Base-by-base conservation (phyloP, 2,113 vertebrate genomes). In the Melospiza melodia region DNA sequence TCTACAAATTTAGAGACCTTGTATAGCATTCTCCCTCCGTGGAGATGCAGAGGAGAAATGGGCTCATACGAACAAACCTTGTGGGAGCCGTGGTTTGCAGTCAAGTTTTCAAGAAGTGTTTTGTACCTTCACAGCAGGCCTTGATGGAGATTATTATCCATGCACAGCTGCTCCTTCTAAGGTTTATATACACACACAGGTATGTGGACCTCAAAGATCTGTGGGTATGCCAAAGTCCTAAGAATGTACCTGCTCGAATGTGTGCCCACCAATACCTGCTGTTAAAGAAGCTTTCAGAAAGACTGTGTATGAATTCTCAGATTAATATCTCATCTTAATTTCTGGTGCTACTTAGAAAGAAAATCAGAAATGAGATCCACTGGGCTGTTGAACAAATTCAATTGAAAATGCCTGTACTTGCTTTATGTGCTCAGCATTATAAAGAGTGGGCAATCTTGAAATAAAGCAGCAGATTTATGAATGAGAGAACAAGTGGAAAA, bases 241-340 rank as follows among this genome's bases (percentile, higher is more conserved):
- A 74, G 19, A 18, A 25, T 28, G 22, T 11, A 51, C 22, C 20
- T 0, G 1, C 44, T 81, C 4, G 2, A 68, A 67, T 0, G 5
- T 1, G 6, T 7, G 24, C 33, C 31, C 39, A 37, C 4, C 46
- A 48, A 57, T 19, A 39, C 10, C 15, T 55, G 14, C 20, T 55
- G 3, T n/a, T 66, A n/a, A 0, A 54, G 21, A 14, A 73, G 14
- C 49, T 68, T 80, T 65, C 24, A 21, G 61, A 79, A 57, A 12
- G 5, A 37, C 30, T 20, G 9, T 1, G 0, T 17, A 33, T 6
- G 10, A 69, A 86, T 86, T 55, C 58, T 49, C 46, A 66, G 31
- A 57, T 63, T 58, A 33, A 27, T 39, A 59, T 48, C 27, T 91
- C 39, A 63, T 84, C 54, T 43, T 52, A 5, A 46, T 44, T 93